These are phyloP conservation scores for Leucophenga varia DNA, from an alignment of 1,140 invertebrate genomes.

Conservation along the genomic window DNA sequence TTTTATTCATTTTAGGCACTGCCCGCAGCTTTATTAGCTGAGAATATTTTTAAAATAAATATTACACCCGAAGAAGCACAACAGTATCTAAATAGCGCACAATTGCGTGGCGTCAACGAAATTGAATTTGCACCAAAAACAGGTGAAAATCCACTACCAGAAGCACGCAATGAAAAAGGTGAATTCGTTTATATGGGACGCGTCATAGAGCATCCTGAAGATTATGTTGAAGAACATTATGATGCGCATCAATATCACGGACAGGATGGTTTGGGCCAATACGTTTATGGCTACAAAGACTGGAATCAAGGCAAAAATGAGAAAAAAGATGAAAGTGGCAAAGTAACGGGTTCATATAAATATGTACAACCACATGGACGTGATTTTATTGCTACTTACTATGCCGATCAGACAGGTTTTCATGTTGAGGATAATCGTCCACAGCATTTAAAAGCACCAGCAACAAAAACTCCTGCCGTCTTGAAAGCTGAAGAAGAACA, in stretches of 20 bases:
- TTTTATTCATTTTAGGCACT: slow-evolving; percentile 26
- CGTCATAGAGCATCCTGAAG: slow-evolving; percentile 64
- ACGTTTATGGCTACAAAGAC: slow-evolving; percentile 65
- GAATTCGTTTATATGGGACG: slow-evolving; percentile 63
- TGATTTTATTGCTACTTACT: slow-evolving; percentile 61
- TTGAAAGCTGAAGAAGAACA: slow-evolving; percentile 64
- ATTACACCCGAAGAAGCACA: slow-evolving; percentile 65
- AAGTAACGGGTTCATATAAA: slow-evolving; percentile 49
- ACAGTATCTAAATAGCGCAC: slow-evolving; percentile 57
- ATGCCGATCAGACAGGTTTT: slow-evolving; percentile 66
- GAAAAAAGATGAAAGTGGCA: slow-evolving; percentile 46
- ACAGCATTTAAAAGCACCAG: slow-evolving; percentile 61
- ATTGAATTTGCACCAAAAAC: slow-evolving; percentile 60
- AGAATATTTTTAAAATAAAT: slow-evolving; percentile 59
- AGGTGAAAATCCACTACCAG: slow-evolving; percentile 57
- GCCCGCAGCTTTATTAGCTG: slow-evolving; percentile 26
- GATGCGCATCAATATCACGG: slow-evolving; percentile 67
- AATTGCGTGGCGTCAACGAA: slow-evolving; percentile 42
- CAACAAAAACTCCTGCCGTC: slow-evolving; percentile 63
- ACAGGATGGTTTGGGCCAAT: slow-evolving; percentile 66
- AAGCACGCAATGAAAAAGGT: slow-evolving; percentile 57
- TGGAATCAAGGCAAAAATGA: slow-evolving; percentile 65
- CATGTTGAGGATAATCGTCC: slow-evolving; percentile 69
- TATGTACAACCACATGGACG: slow-evolving; percentile 53
- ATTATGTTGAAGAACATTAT: slow-evolving; percentile 67